A percentile compares a stretch with the other conserved stretches of the same genome.
These are phyloP conservation scores for Echiichthys vipera DNA, from an alignment of 2,797 vertebrate genomes.

Conservation along the genomic window DNA sequence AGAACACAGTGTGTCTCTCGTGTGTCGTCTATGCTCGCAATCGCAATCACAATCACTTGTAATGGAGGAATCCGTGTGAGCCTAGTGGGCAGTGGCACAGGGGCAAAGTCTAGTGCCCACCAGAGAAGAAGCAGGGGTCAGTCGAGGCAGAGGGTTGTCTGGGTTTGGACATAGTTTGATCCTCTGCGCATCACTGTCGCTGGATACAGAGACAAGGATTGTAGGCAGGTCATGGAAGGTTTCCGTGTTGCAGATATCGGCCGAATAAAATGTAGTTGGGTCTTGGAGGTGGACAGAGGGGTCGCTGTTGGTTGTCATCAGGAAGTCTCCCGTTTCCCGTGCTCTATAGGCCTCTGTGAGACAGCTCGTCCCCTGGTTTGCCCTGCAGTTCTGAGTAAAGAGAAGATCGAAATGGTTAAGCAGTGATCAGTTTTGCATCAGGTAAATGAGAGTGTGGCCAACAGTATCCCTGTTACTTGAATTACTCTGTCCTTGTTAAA, in stretches of 20 bases:
- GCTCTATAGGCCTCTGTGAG: constrained; percentile 91
- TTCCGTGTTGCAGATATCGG: constrained; percentile 87
- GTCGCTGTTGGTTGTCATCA: constrained; percentile 78
- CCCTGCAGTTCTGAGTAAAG: constrained; percentile 90
- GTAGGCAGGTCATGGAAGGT: constrained; percentile 86
- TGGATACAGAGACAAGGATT: constrained; percentile 91
- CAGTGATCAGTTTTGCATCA: constrained; percentile 12
- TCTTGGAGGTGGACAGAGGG: constrained; percentile 54
- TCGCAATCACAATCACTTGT: constrained; percentile 76
- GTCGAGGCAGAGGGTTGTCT: constrained; percentile 35
- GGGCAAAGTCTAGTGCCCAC: constrained; percentile 75
- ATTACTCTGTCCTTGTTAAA: not conserved
- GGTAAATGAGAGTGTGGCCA: not conserved
- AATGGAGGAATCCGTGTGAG: constrained; percentile 81
- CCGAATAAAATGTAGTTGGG: constrained; percentile 68
- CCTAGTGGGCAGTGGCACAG: constrained; percentile 49
- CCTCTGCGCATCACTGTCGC: constrained; percentile 91
- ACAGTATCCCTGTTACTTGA: not conserved
- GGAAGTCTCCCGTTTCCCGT: constrained; percentile 91
- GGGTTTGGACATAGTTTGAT: constrained; percentile 86
- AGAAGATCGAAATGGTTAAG: constrained; percentile 37
- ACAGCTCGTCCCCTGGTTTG: constrained; percentile 92
- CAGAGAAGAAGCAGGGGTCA: constrained; percentile 58
- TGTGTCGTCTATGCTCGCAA: constrained; percentile 68
- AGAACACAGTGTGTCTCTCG: constrained; percentile 72